Conservation (phyloP, 2,888 invertebrate species). For the Acanthopleura granulata region DNA sequence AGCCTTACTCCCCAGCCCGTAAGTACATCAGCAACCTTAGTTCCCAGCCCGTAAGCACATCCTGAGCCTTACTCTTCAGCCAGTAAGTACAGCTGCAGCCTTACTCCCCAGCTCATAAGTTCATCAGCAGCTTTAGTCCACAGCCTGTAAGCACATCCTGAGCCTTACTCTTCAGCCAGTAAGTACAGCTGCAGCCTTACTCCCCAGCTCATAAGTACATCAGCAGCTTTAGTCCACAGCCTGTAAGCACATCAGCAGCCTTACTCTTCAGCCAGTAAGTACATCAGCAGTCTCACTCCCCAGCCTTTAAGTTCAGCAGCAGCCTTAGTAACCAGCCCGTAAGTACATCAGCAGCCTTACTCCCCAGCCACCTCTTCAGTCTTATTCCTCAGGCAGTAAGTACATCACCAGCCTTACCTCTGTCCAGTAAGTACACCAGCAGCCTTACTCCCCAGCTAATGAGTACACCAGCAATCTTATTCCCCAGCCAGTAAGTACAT, state of each 20-base stretch:
- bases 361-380: too few relatives aligned
- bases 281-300: not conserved
- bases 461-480: slow-evolving; percentile 22
- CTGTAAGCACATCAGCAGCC: slow-evolving; percentile 29
- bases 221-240: slow-evolving; percentile 20
- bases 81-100: too few relatives aligned
- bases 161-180: slow-evolving; percentile 2
- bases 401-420: not conserved
- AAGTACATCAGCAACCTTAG: slow-evolving; percentile 22
- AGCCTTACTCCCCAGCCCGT: slow-evolving; percentile 28
- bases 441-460: slow-evolving; percentile 28
- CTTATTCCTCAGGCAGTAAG: too few relatives aligned
- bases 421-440: not conserved
- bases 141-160: too few relatives aligned
- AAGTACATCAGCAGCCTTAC: too few relatives aligned
- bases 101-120: too few relatives aligned
- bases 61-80: too few relatives aligned
- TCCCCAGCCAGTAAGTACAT: too few relatives aligned
- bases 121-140: too few relatives aligned
- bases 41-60: too few relatives aligned
- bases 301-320: slow-evolving; percentile 30
- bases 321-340: too few relatives aligned
- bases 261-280: slow-evolving; percentile 26
- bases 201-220: too few relatives aligned
- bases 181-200: not conserved